Evolutionary conservation across 2,888 invertebrate genomes (phyloP).

Genomic region (Amblyteles armatorius): DNA sequence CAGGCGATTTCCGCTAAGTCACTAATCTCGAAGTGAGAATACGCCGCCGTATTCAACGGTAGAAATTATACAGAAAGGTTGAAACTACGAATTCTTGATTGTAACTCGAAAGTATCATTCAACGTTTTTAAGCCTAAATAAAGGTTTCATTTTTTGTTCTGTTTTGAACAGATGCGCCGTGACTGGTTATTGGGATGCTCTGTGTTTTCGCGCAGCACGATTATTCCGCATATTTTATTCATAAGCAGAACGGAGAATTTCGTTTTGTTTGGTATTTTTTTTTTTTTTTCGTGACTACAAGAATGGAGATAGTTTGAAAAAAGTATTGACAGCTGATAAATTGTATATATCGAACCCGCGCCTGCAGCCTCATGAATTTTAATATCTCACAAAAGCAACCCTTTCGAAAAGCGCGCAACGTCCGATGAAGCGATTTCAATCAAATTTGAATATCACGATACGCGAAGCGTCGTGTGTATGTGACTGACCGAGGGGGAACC

Average conservation of each 20-base stretch:
- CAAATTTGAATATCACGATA: constrained; percentile 76
- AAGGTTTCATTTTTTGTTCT: not conserved
- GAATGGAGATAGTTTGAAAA: constrained; percentile 23
- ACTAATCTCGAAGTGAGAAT: constrained; percentile 6
- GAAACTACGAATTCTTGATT: not conserved
- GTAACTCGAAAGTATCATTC: not conserved
- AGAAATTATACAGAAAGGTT: not conserved
- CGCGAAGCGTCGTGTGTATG: constrained; percentile 58
- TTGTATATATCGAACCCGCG: constrained; percentile 38
- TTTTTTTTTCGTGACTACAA: not conserved
- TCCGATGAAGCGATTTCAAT: constrained; percentile 70
- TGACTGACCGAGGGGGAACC: constrained; percentile 28
- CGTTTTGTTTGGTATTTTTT: constrained; percentile 10
- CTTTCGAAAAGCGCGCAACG: constrained; percentile 66
- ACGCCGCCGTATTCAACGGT: not conserved
- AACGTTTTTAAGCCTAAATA: not conserved
- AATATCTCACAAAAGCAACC: constrained; percentile 75
- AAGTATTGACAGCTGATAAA: constrained; percentile 58
- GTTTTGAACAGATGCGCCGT: constrained; percentile 17
- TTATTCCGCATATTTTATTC: constrained; percentile 55
- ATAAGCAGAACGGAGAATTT: constrained; percentile 11
- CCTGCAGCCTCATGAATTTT: constrained; percentile 78
- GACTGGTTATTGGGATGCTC: not conserved
- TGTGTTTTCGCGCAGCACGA: not conserved
- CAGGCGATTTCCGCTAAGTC: constrained; percentile 57